A percentile compares a stretch with the other conserved stretches of the same genome.
Evolutionary conservation across 53 echinoderm and acorn worm species (phyloP).

Genomic region (Zoroaster sp.): DNA sequence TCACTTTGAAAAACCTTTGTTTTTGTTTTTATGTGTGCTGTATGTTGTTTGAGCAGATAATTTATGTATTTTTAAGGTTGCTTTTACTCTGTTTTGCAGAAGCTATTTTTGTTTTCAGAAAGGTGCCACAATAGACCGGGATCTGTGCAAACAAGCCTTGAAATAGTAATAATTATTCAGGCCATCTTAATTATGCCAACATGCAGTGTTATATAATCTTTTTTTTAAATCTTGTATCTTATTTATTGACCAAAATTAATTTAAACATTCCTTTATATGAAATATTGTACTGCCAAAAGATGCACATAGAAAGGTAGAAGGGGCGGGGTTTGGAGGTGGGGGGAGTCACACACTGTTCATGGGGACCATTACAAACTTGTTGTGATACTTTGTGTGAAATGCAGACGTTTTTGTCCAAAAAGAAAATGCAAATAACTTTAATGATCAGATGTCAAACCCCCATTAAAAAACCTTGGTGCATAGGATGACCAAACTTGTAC

Average conservation of each 20-base stretch:
- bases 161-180: constrained; percentile 11
- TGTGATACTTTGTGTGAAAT: background rate
- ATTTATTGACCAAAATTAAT: constrained; percentile 20
- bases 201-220: background rate
- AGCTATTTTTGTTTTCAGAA: background rate
- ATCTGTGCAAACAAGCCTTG: constrained; percentile 12
- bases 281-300: background rate
- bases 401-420: background rate
- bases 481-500: no score
- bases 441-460: background rate
- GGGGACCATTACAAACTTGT: background rate
- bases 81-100: no score
- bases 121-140: constrained; percentile 15
- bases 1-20: background rate
- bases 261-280: constrained; percentile 20
- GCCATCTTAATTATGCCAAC: background rate
- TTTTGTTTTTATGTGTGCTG: background rate
- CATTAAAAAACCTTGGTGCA: background rate
- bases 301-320: background rate
- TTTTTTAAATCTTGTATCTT: background rate
- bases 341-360: no score
- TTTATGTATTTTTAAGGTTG: background rate
- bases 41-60: background rate
- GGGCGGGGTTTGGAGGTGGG: background rate
- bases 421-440: background rate